Conservation (phyloP, 2,888 invertebrate genomes). For the Dicyrtomina minuta region DNA sequence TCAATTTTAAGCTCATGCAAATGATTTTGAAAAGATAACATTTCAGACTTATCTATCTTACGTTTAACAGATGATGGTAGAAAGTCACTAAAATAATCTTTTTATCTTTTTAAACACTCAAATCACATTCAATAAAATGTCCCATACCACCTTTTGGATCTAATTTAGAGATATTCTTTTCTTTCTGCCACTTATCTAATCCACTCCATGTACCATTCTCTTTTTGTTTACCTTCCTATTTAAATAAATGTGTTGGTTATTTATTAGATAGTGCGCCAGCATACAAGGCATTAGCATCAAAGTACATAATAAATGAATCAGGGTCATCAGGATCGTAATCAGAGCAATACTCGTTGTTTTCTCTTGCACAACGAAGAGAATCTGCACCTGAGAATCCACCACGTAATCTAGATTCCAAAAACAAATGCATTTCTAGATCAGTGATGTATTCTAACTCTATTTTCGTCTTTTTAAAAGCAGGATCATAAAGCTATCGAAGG, state of each 20-base stretch:
- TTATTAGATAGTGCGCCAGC: background rate
- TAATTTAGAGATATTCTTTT: background rate
- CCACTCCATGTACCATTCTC: too few species aligned
- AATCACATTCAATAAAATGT: constrained; percentile 57
- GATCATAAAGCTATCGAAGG: constrained; percentile 6
- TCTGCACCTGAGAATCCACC: constrained; percentile 12
- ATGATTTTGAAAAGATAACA: background rate
- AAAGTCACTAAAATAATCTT: constrained; percentile 55
- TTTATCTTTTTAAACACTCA: constrained; percentile 57
- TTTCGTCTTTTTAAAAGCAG: background rate
- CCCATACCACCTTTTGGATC: constrained; percentile 50
- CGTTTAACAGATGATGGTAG: constrained; percentile 48
- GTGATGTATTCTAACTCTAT: background rate
- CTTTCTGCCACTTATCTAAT: background rate
- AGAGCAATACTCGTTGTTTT: constrained; percentile 5
- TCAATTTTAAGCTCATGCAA: background rate
- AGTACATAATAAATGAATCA: constrained; percentile 8
- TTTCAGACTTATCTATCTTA: background rate
- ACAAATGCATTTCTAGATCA: background rate
- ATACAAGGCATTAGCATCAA: constrained; percentile 10
- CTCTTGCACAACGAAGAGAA: background rate
- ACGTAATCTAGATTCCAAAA: background rate
- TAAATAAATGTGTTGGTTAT: background rate
- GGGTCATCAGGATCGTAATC: too few species aligned
- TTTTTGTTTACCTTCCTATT: too few species aligned